Percentiles rank a stretch among this genome's conserved stretches.
Conservation (phyloP, 2,888 invertebrate species). For the Pseudococcus longispinus region DNA sequence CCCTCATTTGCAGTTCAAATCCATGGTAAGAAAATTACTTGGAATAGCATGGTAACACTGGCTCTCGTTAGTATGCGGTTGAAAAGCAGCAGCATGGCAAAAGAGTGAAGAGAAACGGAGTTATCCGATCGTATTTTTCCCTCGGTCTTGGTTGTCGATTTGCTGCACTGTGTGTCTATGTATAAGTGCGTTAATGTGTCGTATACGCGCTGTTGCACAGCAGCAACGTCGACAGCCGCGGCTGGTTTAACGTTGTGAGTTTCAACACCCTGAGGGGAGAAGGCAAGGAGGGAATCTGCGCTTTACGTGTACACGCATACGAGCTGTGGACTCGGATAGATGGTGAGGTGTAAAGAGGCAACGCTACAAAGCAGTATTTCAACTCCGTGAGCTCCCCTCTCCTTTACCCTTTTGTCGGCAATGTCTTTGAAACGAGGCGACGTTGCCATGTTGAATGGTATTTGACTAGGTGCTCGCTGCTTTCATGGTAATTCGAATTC, state of each 20-base stretch:
- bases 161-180: slow-evolving; percentile 27
- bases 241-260: slow-evolving; percentile 44
- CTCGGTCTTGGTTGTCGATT: slow-evolving; percentile 26
- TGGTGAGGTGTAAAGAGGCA: background rate
- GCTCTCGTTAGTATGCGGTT: background rate
- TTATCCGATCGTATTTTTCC: slow-evolving; percentile 14
- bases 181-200: background rate
- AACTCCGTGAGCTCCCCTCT: background rate
- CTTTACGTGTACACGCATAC: background rate
- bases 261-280: background rate
- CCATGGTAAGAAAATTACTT: background rate
- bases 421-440: slow-evolving; percentile 26
- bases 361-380: background rate
- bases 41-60: background rate
- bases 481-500: slow-evolving; percentile 1
- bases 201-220: background rate
- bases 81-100: background rate
- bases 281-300: background rate
- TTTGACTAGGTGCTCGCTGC: slow-evolving; percentile 26
- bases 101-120: background rate
- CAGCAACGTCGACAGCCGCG: slow-evolving; percentile 11
- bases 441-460: background rate
- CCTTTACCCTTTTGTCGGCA: background rate
- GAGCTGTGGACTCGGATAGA: background rate
- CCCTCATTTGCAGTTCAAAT: background rate